phyloP scores from a whole-genome alignment of 2,113 vertebrate genomes.

The Boleophthalmus pectinirostris region DNA sequence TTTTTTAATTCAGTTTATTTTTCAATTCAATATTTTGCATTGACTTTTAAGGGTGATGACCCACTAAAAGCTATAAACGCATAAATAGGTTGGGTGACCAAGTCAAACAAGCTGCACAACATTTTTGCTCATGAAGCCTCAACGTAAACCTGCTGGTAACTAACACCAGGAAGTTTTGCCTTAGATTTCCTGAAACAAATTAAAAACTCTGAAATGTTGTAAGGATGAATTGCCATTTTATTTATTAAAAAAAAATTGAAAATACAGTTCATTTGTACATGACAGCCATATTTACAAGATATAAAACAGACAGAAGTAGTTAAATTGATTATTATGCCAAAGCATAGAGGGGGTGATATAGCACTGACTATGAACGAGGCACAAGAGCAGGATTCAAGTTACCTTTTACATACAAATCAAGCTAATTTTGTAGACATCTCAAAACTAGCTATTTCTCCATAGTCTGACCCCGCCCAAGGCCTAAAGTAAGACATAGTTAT shows the following conservation, averaged over 20 bases:
- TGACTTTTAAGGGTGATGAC: not conserved
- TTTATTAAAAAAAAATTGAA: constrained; percentile 48
- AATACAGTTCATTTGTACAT: constrained; percentile 69
- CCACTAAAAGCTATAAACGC: not conserved
- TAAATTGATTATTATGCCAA: constrained; percentile 17
- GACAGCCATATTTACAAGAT: constrained; percentile 71
- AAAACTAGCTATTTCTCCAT: not conserved
- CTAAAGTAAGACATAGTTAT: not conserved
- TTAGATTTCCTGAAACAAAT: not conserved
- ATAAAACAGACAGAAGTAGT: constrained; percentile 56
- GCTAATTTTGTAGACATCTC: not conserved
- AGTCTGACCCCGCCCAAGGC: constrained; percentile 1
- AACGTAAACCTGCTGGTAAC: too few relatives aligned
- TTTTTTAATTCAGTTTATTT: too few relatives aligned
- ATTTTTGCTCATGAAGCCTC: not conserved
- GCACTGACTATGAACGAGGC: constrained; percentile 35
- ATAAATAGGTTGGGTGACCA: constrained; percentile 2
- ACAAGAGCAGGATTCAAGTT: constrained; percentile 31
- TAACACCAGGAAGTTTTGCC: not conserved
- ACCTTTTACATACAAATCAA: not conserved
- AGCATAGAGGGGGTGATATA: constrained; percentile 12
- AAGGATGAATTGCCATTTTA: constrained; percentile 48
- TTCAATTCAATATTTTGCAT: too few relatives aligned
- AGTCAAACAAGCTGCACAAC: not conserved
- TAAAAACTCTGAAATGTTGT: not conserved